phyloP scores from a whole-genome alignment of 2,113 vertebrate genomes.

The Phyllostomus hastatus region DNA sequence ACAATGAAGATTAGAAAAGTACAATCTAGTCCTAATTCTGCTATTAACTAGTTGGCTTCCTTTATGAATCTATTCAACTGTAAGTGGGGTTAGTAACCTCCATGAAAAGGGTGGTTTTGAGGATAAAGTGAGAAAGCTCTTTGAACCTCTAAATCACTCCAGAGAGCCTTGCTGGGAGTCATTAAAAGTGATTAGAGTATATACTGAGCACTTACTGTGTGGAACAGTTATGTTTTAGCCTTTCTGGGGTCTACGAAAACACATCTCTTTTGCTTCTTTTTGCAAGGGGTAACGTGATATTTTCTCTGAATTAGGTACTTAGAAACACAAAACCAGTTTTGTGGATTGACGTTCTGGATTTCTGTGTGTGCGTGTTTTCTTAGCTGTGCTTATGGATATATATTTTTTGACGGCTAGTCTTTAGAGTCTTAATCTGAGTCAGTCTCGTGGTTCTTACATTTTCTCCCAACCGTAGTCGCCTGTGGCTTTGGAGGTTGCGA shows the following conservation, averaged over 20 bases:
- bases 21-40: neutral
- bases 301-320: neutral
- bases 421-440: neutral
- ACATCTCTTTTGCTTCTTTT: neutral
- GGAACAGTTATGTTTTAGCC: neutral
- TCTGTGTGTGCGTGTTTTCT: neutral
- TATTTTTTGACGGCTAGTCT: neutral
- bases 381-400: neutral
- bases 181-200: neutral
- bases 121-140: neutral
- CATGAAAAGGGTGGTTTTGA: neutral
- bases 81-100: neutral
- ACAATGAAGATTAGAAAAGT: neutral
- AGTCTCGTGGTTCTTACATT: neutral
- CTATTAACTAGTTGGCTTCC: neutral
- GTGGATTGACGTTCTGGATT: neutral
- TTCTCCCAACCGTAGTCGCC: neutral
- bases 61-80: neutral
- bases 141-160: conserved; percentile 7
- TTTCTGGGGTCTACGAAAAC: neutral
- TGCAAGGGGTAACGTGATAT: neutral
- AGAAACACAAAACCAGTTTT: neutral
- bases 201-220: neutral
- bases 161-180: neutral
- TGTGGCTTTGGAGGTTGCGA: neutral